Percentiles rank a stretch among this genome's conserved stretches.
phyloP scores from a whole-genome alignment of 2,113 vertebrate genomes.

The Lynx canadensis region DNA sequence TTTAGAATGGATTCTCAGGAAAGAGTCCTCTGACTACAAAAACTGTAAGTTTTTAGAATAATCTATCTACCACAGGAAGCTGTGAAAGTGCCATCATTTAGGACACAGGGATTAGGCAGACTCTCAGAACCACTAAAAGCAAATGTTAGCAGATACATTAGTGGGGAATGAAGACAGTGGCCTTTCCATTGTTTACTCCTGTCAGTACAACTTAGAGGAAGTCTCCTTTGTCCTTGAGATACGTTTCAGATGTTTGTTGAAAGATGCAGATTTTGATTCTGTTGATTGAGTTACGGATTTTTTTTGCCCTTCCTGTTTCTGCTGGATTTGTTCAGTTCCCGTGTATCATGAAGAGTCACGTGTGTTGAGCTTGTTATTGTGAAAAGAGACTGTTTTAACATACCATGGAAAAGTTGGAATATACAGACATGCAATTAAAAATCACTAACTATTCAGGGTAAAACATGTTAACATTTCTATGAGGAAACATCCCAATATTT shows the following conservation, averaged over 20 bases:
- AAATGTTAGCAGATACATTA: constrained; percentile 32
- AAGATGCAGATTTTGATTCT: background rate
- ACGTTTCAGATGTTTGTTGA: background rate
- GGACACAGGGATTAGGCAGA: constrained; percentile 28
- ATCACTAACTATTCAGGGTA: background rate
- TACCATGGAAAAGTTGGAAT: background rate
- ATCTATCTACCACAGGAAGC: constrained; percentile 65
- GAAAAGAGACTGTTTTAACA: background rate
- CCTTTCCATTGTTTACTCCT: constrained; percentile 17
- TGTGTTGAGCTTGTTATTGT: background rate
- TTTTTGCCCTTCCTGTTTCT: background rate
- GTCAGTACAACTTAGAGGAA: background rate
- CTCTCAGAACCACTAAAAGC: constrained; percentile 22
- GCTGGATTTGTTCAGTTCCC: background rate
- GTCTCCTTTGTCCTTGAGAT: constrained; percentile 31
- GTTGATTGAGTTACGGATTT: background rate
- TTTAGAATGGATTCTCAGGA: constrained; percentile 50
- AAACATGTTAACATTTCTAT: background rate
- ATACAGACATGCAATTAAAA: background rate
- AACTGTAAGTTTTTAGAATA: constrained; percentile 53
- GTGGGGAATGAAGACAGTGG: background rate
- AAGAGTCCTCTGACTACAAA: constrained; percentile 43
- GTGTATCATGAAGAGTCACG: background rate
- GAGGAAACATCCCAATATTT: background rate
- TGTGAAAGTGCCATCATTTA: constrained; percentile 42